A percentile compares a stretch with the other conserved stretches of the same genome.
Evolutionary conservation across 1,140 invertebrate genomes (phyloP).

Genomic region (Solenopsis fugax): DNA sequence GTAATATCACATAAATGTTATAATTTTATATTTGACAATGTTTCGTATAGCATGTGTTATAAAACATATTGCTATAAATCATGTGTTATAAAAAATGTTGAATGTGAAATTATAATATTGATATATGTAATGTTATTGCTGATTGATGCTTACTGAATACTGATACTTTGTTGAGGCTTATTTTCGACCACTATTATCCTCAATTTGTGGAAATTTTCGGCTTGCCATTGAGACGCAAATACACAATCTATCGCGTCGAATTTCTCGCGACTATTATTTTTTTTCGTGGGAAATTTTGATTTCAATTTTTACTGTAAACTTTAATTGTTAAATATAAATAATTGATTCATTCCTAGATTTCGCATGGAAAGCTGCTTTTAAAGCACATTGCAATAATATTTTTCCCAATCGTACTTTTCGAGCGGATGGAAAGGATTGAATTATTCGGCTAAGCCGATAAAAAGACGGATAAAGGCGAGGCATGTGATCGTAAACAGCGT

Average conservation of each 20-base stretch:
- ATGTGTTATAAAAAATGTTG: too few species aligned
- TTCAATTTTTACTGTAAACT: slow-evolving; percentile 7
- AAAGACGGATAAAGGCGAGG: not conserved
- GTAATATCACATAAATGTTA: too few species aligned
- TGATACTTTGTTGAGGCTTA: slow-evolving; percentile 6
- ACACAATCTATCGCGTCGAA: not conserved
- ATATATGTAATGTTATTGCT: too few species aligned
- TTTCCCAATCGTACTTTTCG: not conserved
- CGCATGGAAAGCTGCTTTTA: slow-evolving; percentile 5
- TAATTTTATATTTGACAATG: too few species aligned
- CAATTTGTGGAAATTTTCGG: not conserved
- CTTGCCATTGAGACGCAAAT: too few species aligned
- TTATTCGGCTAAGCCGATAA: slow-evolving; percentile 18
- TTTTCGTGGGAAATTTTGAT: not conserved
- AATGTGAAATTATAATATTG: too few species aligned
- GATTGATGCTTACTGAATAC: not conserved
- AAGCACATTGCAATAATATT: slow-evolving; percentile 1
- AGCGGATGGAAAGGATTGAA: not conserved
- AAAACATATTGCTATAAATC: too few species aligned
- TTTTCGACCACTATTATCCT: not conserved
- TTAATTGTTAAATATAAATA: slow-evolving; percentile 30
- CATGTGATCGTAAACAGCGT: slow-evolving; percentile 19
- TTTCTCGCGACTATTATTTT: not conserved
- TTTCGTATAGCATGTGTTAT: too few species aligned
- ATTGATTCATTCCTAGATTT: slow-evolving; percentile 15